Conservation (phyloP, 2,888 invertebrate genomes). For the Plebejus melissa region DNA sequence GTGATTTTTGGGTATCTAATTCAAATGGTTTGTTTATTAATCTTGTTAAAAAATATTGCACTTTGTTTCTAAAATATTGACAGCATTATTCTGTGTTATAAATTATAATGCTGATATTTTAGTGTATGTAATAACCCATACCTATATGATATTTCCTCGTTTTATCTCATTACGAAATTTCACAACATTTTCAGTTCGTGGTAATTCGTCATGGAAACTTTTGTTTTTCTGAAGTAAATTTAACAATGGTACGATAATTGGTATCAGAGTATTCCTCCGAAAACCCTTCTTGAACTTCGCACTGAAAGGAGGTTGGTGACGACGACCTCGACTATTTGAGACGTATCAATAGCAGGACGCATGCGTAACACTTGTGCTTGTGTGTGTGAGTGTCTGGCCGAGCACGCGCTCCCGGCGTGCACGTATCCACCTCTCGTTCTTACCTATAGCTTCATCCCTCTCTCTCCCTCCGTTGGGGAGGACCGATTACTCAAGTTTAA, state of each 20-base stretch:
- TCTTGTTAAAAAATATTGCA: not conserved
- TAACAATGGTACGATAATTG: slow-evolving; percentile 33
- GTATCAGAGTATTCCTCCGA: slow-evolving; percentile 29
- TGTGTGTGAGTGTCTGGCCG: slow-evolving; percentile 61
- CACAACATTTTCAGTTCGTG: not conserved
- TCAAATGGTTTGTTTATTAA: not conserved
- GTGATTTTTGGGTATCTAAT: not conserved
- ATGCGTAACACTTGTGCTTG: slow-evolving; percentile 61
- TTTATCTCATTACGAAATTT: not conserved
- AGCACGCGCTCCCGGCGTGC: slow-evolving; percentile 69
- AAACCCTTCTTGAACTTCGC: slow-evolving; percentile 47
- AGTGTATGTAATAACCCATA: not conserved
- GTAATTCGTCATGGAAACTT: not conserved
- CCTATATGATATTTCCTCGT: not conserved
- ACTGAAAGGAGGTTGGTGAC: slow-evolving; percentile 64
- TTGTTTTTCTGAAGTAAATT: slow-evolving; percentile 8
- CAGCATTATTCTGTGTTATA: not conserved
- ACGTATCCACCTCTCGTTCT: slow-evolving; percentile 53
- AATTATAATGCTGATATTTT: no score
- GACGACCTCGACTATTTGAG: slow-evolving; percentile 59
- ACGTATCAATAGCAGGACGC: slow-evolving; percentile 60
- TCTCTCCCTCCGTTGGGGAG: slow-evolving; percentile 54
- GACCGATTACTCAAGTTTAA: slow-evolving; percentile 65
- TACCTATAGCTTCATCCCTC: slow-evolving; percentile 49
- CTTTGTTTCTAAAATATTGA: not conserved